Conservation (phyloP, 2,113 vertebrate species). For the Pterocles burchelli region DNA sequence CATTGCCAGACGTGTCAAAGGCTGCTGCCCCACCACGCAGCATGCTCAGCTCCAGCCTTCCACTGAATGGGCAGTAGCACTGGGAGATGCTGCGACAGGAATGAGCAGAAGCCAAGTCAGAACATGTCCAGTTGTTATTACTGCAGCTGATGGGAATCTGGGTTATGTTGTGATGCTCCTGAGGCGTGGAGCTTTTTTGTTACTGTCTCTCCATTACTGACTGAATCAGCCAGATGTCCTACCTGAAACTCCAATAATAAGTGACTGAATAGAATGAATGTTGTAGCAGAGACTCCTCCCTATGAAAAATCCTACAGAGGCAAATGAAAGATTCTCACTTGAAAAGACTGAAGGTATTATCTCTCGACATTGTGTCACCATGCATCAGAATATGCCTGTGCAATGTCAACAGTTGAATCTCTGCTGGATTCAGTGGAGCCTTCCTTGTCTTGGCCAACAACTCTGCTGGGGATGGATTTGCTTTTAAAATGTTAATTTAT, state of each 20-base stretch:
- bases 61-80: not conserved
- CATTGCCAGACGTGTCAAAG: not conserved
- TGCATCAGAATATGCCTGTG: not conserved
- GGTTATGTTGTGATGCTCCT: not conserved
- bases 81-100: not conserved
- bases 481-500: conserved; percentile 1
- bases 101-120: not conserved
- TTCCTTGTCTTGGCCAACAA: not conserved
- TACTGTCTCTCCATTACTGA: not conserved
- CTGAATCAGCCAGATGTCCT: not conserved
- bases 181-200: not conserved
- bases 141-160: not conserved
- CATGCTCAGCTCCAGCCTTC: not conserved
- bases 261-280: not conserved
- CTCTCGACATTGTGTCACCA: not conserved
- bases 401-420: not conserved
- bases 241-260: not conserved
- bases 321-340: not conserved
- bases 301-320: not conserved
- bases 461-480: not conserved
- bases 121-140: not conserved
- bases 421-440: not conserved
- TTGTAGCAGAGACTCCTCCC: not conserved
- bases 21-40: not conserved
- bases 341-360: not conserved